Conservation (phyloP, 2,113 vertebrate species). For the Phylloscopus trochiloides region DNA sequence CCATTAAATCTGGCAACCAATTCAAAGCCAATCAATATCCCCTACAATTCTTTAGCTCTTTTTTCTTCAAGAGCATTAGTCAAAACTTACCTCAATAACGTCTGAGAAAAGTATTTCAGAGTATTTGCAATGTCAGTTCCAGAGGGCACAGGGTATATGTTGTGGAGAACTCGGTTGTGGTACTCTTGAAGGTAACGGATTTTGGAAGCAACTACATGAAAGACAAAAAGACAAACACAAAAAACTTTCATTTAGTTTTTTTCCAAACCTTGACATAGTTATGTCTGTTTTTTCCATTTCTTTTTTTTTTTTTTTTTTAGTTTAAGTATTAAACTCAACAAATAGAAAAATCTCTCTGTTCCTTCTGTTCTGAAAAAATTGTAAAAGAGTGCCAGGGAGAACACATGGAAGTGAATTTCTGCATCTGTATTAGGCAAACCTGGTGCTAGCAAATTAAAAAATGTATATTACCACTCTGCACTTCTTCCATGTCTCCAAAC, state of each 20-base stretch:
- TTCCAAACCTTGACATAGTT: neutral
- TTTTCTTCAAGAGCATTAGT: constrained; percentile 64
- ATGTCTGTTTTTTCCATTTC: neutral
- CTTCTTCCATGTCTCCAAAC: neutral
- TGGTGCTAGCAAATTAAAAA: neutral
- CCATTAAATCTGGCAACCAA: constrained; percentile 48
- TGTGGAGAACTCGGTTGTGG: constrained; percentile 98
- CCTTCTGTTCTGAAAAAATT: neutral
- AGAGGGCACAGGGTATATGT: constrained; percentile 98
- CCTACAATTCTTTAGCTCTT: constrained; percentile 34
- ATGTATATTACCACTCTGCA: neutral
- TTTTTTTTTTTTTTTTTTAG: neutral
- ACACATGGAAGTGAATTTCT: neutral
- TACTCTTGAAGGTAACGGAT: constrained; percentile 99
- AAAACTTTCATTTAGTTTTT: constrained; percentile 55
- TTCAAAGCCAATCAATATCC: constrained; percentile 33
- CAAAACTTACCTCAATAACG: constrained; percentile 97
- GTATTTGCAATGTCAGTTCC: constrained; percentile 99
- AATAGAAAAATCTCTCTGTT: neutral
- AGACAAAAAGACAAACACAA: constrained; percentile 73
- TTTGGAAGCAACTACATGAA: constrained; percentile 98
- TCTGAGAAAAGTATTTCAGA: constrained; percentile 99
- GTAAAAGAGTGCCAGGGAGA: neutral
- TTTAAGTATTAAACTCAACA: neutral
- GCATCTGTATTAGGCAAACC: neutral